Conservation (phyloP, 2,888 invertebrate species). For the Mayetiola destructor region DNA sequence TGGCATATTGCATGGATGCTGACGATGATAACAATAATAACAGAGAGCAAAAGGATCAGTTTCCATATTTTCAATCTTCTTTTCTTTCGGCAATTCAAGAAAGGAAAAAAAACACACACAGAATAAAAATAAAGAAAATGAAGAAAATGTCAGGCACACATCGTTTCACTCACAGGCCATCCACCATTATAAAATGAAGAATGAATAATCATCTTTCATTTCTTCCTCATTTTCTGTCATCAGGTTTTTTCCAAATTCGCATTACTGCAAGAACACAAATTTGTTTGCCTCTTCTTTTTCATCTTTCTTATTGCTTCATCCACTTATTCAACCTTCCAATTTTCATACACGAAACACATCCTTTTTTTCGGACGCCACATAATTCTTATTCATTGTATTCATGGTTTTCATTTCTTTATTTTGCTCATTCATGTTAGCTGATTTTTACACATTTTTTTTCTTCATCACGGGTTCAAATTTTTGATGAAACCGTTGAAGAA, state of each 20-base stretch:
- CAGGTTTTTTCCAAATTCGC: no score
- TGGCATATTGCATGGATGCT: no score
- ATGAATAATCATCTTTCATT: not conserved
- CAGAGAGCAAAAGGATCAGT: not conserved
- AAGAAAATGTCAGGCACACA: slow-evolving; percentile 7
- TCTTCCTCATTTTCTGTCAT: no score
- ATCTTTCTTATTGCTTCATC: not conserved
- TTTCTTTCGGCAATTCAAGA: no score
- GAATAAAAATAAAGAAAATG: not conserved
- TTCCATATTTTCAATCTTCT: not conserved
- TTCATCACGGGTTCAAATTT: no score
- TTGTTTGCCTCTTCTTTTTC: not conserved
- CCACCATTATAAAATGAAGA: no score
- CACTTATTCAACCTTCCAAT: not conserved
- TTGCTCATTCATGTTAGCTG: no score
- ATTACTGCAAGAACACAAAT: not conserved
- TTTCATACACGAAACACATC: not conserved
- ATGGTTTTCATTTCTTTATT: no score
- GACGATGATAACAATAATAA: not conserved
- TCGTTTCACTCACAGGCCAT: not conserved
- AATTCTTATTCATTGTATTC: no score
- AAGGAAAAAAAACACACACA: not conserved
- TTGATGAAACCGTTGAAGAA: no score
- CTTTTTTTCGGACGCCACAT: no score
- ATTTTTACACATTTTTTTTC: no score